Evolutionary conservation across 2,888 invertebrate genomes (phyloP).

Genomic region (Yponomeuta plumbellus): DNA sequence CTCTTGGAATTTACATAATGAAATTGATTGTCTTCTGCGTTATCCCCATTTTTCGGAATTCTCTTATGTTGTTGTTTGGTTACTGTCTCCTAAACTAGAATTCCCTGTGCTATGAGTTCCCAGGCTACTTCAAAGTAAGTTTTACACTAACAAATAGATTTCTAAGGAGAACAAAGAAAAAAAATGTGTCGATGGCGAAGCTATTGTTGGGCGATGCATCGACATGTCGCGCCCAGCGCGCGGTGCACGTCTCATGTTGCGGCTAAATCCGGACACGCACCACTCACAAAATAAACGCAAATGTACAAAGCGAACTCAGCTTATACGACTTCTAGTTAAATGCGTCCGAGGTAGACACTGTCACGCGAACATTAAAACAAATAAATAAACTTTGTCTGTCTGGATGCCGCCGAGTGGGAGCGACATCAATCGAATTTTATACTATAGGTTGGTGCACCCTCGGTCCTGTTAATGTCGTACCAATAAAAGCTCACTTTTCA

Average conservation of each 20-base stretch:
- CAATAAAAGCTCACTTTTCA: constrained; percentile 8
- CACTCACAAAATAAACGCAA: constrained; percentile 61
- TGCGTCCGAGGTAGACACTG: constrained; percentile 8
- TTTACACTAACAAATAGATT: not conserved
- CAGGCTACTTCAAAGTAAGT: too few relatives aligned
- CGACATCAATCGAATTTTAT: not conserved
- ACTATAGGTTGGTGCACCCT: not conserved
- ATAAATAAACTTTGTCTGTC: not conserved
- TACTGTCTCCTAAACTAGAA: too few relatives aligned
- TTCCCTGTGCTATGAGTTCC: too few relatives aligned
- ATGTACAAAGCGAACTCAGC: constrained; percentile 36
- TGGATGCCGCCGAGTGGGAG: not conserved
- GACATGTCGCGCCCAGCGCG: constrained; percentile 30
- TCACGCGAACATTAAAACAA: not conserved
- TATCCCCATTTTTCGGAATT: too few relatives aligned
- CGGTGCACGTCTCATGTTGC: constrained; percentile 53
- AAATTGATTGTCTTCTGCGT: not conserved
- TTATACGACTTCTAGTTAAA: not conserved
- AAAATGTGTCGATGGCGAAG: constrained; percentile 15
- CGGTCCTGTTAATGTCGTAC: constrained; percentile 4
- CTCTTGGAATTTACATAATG: not conserved
- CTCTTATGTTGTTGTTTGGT: too few relatives aligned
- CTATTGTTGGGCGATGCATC: constrained; percentile 50
- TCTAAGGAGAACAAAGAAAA: constrained; percentile 7
- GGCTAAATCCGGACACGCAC: constrained; percentile 61